These are phyloP conservation scores for Boloria selene DNA, from an alignment of 2,888 invertebrate genomes.

Conservation along the genomic window DNA sequence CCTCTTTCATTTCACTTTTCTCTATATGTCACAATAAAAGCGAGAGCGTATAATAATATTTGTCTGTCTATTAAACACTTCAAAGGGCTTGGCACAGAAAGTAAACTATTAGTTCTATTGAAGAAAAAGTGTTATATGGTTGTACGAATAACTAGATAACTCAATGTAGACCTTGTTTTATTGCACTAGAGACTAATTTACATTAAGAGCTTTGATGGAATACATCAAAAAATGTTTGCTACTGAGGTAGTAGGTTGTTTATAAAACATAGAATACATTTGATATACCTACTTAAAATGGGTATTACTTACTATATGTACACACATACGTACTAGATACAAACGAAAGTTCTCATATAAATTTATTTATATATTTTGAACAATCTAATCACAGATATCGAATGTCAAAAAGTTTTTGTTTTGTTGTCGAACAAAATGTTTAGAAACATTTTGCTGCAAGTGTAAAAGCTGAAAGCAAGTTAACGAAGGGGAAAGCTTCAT, in stretches of 20 bases:
- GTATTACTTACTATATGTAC: too few relatives aligned
- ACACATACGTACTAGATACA: too few relatives aligned
- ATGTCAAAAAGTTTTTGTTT: too few relatives aligned
- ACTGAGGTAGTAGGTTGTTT: conserved; percentile 23
- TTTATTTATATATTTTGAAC: too few relatives aligned
- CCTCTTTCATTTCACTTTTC: conserved; percentile 45
- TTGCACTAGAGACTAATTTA: conserved; percentile 31
- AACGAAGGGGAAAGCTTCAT: conserved; percentile 6
- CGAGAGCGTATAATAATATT: conserved; percentile 48
- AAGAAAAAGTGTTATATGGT: conserved; percentile 38
- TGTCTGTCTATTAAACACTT: conserved; percentile 44
- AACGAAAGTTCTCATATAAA: too few relatives aligned
- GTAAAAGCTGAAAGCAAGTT: not conserved
- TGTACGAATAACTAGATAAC: conserved; percentile 15
- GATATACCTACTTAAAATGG: not conserved
- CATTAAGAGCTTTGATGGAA: conserved; percentile 17
- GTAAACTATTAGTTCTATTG: conserved; percentile 36
- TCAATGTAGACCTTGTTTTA: conserved; percentile 28
- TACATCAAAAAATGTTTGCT: conserved; percentile 25
- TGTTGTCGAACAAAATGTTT: too few relatives aligned
- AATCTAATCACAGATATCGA: too few relatives aligned
- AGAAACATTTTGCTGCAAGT: not conserved
- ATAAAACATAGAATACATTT: conserved; percentile 1
- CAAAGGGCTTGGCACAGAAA: conserved; percentile 38
- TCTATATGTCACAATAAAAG: conserved; percentile 46